Evolutionary conservation across 2,888 invertebrate species (phyloP).

Genomic region (Schrankia costaestrigalis): DNA sequence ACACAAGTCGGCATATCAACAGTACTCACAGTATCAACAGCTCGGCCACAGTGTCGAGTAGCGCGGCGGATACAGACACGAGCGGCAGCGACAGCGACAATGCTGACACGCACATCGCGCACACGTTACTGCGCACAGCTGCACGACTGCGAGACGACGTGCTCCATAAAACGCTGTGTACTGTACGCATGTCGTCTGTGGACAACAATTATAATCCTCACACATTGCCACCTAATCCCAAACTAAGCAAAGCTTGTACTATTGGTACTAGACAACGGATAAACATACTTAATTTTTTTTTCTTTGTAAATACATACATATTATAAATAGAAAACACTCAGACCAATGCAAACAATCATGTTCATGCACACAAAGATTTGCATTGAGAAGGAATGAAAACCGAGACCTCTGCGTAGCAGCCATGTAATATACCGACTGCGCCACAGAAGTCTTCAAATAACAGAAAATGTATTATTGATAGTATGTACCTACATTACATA

Average conservation of each 20-base stretch:
- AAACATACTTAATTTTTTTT: no score
- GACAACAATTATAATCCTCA: not conserved
- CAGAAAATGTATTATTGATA: not conserved
- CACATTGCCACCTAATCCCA: no score
- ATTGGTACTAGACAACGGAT: no score
- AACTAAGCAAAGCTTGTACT: no score
- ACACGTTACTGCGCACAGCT: slow-evolving; percentile 10
- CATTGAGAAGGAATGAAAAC: no score
- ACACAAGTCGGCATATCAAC: not conserved
- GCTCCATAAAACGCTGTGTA: slow-evolving; percentile 30
- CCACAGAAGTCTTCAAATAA: not conserved
- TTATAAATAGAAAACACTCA: no score
- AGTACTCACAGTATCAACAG: slow-evolving; percentile 53
- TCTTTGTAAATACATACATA: no score
- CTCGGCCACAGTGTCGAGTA: slow-evolving; percentile 45
- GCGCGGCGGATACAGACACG: slow-evolving; percentile 35
- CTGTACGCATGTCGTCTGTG: slow-evolving; percentile 48
- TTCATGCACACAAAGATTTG: no score
- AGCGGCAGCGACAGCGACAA: slow-evolving; percentile 38
- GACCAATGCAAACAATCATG: no score
- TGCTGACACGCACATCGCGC: slow-evolving; percentile 11
- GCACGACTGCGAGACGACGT: slow-evolving; percentile 20
- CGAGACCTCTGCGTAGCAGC: no score
- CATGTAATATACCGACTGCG: no score
- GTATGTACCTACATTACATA: no score